Base-by-base conservation (phyloP, 2,113 vertebrate species). In the Aphyosemion australe region DNA sequence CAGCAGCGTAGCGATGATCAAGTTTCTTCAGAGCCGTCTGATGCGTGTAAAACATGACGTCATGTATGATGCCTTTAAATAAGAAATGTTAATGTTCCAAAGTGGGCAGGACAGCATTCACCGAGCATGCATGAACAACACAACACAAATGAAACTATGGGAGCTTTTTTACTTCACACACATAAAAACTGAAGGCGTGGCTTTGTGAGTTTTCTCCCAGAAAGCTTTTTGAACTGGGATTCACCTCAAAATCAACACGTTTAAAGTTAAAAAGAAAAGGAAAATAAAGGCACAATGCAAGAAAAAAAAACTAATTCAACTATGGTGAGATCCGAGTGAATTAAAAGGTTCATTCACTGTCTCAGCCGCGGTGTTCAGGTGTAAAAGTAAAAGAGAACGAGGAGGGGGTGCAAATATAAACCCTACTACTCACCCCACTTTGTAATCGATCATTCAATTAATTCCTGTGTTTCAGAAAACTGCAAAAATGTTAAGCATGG, bases 381-480 rank as follows among this genome's bases (percentile, higher is more conserved):
- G 74, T 72, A 14, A 63, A 50, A n/a, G 57, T 55, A 47, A 46
- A 21, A 50, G 58, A 50, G 63, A 32, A 64, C 61, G 82, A 18
- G 48, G 9, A n/a, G 19, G 5, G 48, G 5, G 61, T 84, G 84
- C 80, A 89, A 65, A 67, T 60, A 87, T 81, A 82, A 84, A 89
- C 88, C 89, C 90, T 73, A 84, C 85, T 93, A 92, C 92, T 93
- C 89, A 93, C 92, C 92, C 89, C 73, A 42, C 78, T 85, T 73
- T 82, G 86, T 86, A 83, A 88, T 88, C 72, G 80, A 79, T 93
- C 92, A 92, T 90, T 93, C 91, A 92, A 93, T 93, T 93, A 93
- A 92, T 91, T 90, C 92, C 92, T 92, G 90, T 88, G 91, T 93
- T 92, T 93, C 92, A 91, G 92, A 93, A 87, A 92, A 92, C 91